phyloP scores from a whole-genome alignment of 2,797 vertebrate species.

The Ceryle rudis region DNA sequence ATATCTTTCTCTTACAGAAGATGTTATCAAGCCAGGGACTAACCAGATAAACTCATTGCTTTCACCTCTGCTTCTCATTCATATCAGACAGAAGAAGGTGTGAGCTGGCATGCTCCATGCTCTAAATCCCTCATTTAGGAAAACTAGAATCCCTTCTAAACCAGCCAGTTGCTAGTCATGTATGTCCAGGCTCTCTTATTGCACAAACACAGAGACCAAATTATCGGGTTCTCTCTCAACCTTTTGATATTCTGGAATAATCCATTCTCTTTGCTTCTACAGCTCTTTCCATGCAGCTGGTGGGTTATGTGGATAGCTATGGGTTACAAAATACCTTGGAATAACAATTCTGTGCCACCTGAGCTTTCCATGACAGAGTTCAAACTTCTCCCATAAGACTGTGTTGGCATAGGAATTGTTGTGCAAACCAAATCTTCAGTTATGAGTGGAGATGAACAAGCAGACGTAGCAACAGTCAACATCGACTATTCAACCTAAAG shows the following conservation, averaged over 20 bases:
- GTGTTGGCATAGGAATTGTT: background rate
- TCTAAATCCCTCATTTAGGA: background rate
- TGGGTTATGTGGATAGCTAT: background rate
- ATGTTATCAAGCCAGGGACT: background rate
- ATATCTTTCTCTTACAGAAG: background rate
- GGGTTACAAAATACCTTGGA: conserved; percentile 18
- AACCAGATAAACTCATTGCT: background rate
- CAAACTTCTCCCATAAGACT: background rate
- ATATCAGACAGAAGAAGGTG: background rate
- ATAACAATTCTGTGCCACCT: background rate
- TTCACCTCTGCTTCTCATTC: background rate
- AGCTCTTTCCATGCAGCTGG: background rate
- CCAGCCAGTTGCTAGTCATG: background rate
- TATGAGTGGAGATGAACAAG: background rate
- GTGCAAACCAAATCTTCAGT: background rate
- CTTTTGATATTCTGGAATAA: background rate
- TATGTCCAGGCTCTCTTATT: background rate
- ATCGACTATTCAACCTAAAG: background rate
- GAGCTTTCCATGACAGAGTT: background rate
- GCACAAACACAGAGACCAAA: background rate
- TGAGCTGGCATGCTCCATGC: background rate
- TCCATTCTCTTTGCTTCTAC: background rate
- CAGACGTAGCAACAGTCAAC: background rate
- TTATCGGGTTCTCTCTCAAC: background rate
- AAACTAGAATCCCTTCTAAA: background rate